These are phyloP conservation scores for Ceyx melanurus DNA, from an alignment of 2,113 vertebrate genomes.

Conservation along the genomic window DNA sequence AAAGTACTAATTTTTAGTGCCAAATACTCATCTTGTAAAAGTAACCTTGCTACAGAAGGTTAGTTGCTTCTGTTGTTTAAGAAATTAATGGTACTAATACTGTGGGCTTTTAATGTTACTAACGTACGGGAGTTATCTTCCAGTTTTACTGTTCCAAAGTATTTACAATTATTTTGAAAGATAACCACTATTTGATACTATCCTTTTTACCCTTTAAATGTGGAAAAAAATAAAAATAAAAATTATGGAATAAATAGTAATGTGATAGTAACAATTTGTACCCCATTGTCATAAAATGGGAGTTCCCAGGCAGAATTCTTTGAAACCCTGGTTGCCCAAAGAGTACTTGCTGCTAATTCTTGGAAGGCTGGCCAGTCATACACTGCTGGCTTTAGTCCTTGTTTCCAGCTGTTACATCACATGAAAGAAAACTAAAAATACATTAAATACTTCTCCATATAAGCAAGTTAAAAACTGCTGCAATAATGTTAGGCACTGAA, in stretches of 20 bases:
- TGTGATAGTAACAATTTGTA: not conserved
- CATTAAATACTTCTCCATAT: slow-evolving; percentile 61
- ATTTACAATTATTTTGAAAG: not conserved
- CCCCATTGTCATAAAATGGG: not conserved
- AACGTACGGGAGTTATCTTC: not conserved
- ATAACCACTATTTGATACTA: not conserved
- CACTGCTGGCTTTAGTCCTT: slow-evolving; percentile 49
- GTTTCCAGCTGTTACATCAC: slow-evolving; percentile 62
- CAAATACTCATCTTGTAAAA: not conserved
- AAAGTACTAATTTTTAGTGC: not conserved
- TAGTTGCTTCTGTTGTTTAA: not conserved
- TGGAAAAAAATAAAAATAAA: not conserved
- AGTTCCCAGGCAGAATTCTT: not conserved
- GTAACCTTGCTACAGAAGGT: not conserved
- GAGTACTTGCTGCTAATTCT: slow-evolving; percentile 48
- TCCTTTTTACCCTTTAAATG: not conserved
- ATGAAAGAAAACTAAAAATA: slow-evolving; percentile 67
- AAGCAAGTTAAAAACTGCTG: not conserved
- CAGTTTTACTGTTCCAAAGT: not conserved
- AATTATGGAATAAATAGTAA: not conserved
- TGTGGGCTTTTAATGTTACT: not conserved
- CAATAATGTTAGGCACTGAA: slow-evolving; percentile 6
- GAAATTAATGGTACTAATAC: not conserved
- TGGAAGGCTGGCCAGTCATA: slow-evolving; percentile 52
- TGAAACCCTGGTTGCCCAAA: not conserved